These are phyloP conservation scores for Diglossa cyanea DNA, from an alignment of 2,797 vertebrate species.

Conservation along the genomic window DNA sequence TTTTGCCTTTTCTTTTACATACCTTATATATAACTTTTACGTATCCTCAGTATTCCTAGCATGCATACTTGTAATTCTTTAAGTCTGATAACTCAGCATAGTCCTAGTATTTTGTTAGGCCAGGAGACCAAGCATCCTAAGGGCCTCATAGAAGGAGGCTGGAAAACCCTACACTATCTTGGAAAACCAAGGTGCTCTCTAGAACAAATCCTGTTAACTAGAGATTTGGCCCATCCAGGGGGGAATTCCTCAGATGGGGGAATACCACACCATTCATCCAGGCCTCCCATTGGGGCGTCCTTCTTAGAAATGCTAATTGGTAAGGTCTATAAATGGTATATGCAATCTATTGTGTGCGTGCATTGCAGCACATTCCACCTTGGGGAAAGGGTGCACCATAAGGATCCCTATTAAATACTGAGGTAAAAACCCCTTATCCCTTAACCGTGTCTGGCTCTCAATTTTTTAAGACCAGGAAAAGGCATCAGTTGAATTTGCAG, in stretches of 20 bases:
- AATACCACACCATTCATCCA: background rate
- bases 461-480: background rate
- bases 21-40: background rate
- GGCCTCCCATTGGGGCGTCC: background rate
- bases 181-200: background rate
- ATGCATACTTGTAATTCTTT: background rate
- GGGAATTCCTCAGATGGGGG: background rate
- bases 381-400: background rate
- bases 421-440: background rate
- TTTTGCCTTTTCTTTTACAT: background rate
- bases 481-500: background rate
- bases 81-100: background rate
- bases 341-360: fast-evolving
- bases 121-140: background rate
- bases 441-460: background rate
- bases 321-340: background rate
- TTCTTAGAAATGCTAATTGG: background rate
- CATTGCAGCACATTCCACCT: background rate
- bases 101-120: background rate
- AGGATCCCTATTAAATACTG: background rate
- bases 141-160: fast-evolving
- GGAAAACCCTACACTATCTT: background rate
- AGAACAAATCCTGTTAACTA: background rate
- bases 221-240: background rate
- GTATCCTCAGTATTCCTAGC: background rate